Evolutionary conservation across 2,888 invertebrate species (phyloP).

Genomic region (Sphaerolaimus hirsutus): DNA sequence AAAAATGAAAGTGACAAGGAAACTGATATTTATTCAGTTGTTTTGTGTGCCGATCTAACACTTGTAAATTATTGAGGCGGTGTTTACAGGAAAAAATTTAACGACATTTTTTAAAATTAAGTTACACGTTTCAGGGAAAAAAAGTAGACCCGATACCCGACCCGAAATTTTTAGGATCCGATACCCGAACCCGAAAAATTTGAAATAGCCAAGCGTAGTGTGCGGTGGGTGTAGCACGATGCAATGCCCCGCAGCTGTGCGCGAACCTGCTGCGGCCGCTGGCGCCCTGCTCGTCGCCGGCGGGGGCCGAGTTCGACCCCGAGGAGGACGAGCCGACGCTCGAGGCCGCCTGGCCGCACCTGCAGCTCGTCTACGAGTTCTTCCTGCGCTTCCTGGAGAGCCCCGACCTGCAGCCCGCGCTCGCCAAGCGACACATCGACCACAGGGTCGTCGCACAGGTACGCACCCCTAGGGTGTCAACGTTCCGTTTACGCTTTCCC

Average conservation of each 20-base stretch:
- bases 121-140: background rate
- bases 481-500: too few relatives aligned
- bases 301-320: constrained; percentile 62
- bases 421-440: constrained; percentile 76
- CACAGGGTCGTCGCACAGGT: constrained; percentile 81
- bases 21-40: too few relatives aligned
- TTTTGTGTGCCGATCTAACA: too few relatives aligned
- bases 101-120: background rate
- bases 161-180: too few relatives aligned
- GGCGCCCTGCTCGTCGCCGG: constrained; percentile 54
- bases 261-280: constrained; percentile 64
- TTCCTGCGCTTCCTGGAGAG: constrained; percentile 57
- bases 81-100: too few relatives aligned
- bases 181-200: too few relatives aligned
- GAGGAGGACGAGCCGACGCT: constrained; percentile 84
- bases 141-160: too few relatives aligned
- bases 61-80: too few relatives aligned
- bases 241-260: constrained; percentile 40
- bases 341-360: constrained; percentile 80
- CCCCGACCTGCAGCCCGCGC: constrained; percentile 67
- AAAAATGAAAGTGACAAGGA: too few relatives aligned
- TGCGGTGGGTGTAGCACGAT: too few relatives aligned
- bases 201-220: too few relatives aligned
- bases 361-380: constrained; percentile 50
- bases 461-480: too few relatives aligned